Percentiles rank a stretch among this genome's conserved stretches.
phyloP scores from a whole-genome alignment of 2,113 vertebrate genomes.

The Alouatta palliata region DNA sequence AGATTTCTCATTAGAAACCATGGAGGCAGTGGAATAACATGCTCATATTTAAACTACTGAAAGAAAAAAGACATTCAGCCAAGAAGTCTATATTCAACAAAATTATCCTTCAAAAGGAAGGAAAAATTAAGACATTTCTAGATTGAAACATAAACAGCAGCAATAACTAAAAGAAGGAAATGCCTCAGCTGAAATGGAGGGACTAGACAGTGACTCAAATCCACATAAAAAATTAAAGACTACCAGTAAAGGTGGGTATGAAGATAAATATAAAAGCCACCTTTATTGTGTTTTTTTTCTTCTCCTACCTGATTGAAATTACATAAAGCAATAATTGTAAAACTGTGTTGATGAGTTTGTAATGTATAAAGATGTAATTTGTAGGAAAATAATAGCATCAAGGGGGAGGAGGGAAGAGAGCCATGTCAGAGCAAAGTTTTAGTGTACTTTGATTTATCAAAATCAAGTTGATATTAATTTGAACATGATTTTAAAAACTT shows the following conservation, averaged over 20 bases:
- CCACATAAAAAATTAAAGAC: neutral
- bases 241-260: neutral
- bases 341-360: neutral
- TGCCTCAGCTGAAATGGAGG: neutral
- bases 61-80: neutral
- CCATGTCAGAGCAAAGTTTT: neutral
- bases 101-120: neutral
- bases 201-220: neutral
- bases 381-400: neutral
- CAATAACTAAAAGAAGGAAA: neutral
- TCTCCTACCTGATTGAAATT: neutral
- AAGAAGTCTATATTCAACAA: neutral
- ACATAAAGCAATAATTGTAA: neutral
- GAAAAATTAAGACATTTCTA: neutral
- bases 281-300: neutral
- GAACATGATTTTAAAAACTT: neutral
- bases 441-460: neutral
- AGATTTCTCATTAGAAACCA: neutral
- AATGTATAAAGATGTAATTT: neutral
- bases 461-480: neutral
- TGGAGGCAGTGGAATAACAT: neutral
- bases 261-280: neutral
- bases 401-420: neutral
- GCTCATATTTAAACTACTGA: neutral
- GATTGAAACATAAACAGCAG: neutral